These are phyloP conservation scores for Ceramica pisi DNA, from an alignment of 2,888 invertebrate species.

Conservation along the genomic window DNA sequence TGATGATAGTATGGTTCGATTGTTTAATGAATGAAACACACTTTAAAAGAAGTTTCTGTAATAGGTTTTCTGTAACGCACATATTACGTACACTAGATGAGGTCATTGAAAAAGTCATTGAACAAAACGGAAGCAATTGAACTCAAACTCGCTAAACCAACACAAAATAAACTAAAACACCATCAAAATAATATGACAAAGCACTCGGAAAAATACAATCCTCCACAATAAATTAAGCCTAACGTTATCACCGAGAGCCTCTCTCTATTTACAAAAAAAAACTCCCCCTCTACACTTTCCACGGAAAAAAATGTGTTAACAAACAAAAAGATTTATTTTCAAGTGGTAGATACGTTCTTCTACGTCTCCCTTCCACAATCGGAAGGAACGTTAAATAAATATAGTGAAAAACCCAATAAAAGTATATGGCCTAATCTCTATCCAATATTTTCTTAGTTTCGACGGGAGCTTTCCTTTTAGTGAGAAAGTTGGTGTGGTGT, in stretches of 20 bases:
- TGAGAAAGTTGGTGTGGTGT: conserved; percentile 55
- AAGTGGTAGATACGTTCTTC: conserved; percentile 85
- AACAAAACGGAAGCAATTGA: conserved; percentile 47
- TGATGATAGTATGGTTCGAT: too few species aligned
- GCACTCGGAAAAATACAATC: conserved; percentile 72
- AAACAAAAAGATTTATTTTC: conserved; percentile 89
- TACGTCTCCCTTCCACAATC: conserved; percentile 76
- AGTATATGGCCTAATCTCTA: conserved; percentile 90
- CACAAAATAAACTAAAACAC: conserved; percentile 57
- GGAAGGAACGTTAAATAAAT: conserved; percentile 87
- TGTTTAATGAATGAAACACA: too few species aligned
- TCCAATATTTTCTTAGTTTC: conserved; percentile 90
- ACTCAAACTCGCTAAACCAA: conserved; percentile 23
- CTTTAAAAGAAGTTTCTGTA: too few species aligned
- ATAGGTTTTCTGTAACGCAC: too few species aligned
- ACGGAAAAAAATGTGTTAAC: conserved; percentile 85
- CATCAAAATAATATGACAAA: conserved; percentile 69
- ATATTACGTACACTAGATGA: background rate
- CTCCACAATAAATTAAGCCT: conserved; percentile 80
- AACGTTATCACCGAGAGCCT: conserved; percentile 80
- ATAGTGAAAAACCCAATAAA: conserved; percentile 89
- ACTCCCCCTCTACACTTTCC: conserved; percentile 62
- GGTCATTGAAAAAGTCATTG: background rate
- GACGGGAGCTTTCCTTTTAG: conserved; percentile 86
- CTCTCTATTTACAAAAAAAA: conserved; percentile 77